Percentiles rank a stretch among this genome's conserved stretches.
Conservation (phyloP, 2,888 invertebrate genomes). For the Agrochola lota region DNA sequence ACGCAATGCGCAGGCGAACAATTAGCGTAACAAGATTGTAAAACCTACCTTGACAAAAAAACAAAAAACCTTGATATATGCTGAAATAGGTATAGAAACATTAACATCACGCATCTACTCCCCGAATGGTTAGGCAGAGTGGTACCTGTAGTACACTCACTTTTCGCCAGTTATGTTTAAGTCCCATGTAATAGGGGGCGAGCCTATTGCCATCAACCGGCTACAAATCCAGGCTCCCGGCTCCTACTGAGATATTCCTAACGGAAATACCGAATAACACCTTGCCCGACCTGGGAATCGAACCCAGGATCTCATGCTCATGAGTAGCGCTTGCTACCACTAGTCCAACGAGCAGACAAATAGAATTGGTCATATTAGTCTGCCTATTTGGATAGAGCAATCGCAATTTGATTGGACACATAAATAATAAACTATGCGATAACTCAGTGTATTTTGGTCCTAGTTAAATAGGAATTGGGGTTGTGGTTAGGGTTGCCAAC, state of each 20-base stretch:
- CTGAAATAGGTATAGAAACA: background rate
- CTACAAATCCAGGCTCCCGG: background rate
- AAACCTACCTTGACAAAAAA: background rate
- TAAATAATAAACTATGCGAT: background rate
- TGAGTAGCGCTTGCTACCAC: too few relatives aligned
- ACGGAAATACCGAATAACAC: background rate
- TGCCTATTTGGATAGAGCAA: background rate
- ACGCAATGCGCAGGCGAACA: background rate
- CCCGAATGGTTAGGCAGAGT: too few relatives aligned
- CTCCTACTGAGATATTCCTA: background rate
- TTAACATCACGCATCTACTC: too few relatives aligned
- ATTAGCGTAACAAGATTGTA: slow-evolving; percentile 1
- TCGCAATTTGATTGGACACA: background rate
- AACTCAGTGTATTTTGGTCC: background rate
- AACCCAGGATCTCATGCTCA: background rate
- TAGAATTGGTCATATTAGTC: background rate
- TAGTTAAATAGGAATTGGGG: background rate
- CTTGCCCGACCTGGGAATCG: background rate
- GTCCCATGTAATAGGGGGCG: too few relatives aligned
- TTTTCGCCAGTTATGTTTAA: too few relatives aligned
- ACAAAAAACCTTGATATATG: too few relatives aligned
- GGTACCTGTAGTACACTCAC: too few relatives aligned
- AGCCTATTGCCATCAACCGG: background rate
- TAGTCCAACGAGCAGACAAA: background rate
- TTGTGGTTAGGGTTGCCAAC: too few relatives aligned